Evolutionary conservation across 2,113 vertebrate species (phyloP), one percentile per base, ranked within the genome.

Genomic region (Zosterops pallidus): DNA sequence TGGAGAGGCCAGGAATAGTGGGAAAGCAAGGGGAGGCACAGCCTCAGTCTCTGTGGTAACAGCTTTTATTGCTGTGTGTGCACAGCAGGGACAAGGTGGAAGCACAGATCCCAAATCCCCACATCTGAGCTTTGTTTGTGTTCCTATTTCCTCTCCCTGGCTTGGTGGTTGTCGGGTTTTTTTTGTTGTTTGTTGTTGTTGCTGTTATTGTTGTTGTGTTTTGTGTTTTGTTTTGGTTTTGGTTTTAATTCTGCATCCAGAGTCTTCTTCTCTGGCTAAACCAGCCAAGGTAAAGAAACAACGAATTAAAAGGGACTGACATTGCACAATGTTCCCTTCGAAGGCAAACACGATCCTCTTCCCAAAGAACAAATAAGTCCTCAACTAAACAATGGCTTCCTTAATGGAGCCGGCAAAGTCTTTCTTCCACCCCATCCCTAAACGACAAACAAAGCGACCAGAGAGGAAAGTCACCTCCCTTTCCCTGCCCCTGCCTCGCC

Each of bases 381-480:
- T 92, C 88, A 92, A 13, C 68, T 88, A 93, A 95, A 96, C 93
- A 96, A 35, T 9, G 47, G 62, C 49, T 93, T 94, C 92, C 90
- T 89, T 64, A 87, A 83, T 1, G 3, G 18, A 88, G 44, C 29
- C 2, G 0, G 47, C 63, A 74, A 70, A 83, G 64, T 14, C 76
- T 63, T 94, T 83, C 83, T 95, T 92, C 82, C 29, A 79, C 26
- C 53, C 14, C 0, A 29, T 46, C 55, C 70, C 93, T 46, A 86
- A 96, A 92, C 84, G 92, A 85, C 1, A 19, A 96, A 89, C 74
- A 89, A 92, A 96, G 37, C 62, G 76, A 78, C 9, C 16, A 29
- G 55, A 74, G 72, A 21, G 56, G 81, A 94, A 89, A 72, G 62
- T 56, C 16, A 0, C 41, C 31, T 85, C 82, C 69, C 33, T 76